Percentiles rank a stretch among this genome's conserved stretches.
Conservation (phyloP, 53 echinoderm and acorn worm genomes). For the Holothuria scabra region DNA sequence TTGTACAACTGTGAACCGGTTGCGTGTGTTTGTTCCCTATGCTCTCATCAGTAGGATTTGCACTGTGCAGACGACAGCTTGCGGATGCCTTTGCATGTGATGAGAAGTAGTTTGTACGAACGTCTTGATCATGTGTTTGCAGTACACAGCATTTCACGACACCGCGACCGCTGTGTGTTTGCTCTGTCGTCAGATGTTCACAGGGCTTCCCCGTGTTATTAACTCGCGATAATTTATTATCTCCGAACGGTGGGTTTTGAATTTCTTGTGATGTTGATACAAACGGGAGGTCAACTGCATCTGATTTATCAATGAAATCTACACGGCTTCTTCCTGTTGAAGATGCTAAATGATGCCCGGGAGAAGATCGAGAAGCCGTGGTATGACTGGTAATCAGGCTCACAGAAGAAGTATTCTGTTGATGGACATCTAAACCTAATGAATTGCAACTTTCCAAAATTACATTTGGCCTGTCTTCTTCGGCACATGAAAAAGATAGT, state of each 20-base stretch:
- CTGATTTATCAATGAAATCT: slow-evolving; percentile 41
- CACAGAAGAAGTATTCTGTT: background rate
- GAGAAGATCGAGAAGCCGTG: background rate
- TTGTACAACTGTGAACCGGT: background rate
- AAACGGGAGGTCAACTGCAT: slow-evolving; percentile 43
- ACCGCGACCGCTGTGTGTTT: slow-evolving; percentile 10
- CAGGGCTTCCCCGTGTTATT: slow-evolving; percentile 50
- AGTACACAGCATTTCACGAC: background rate
- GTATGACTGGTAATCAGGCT: background rate
- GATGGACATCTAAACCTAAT: background rate
- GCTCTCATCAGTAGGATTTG: too few relatives aligned
- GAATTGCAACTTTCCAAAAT: background rate
- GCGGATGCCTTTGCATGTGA: too few relatives aligned
- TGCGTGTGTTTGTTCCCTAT: too few relatives aligned
- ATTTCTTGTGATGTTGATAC: slow-evolving; percentile 28
- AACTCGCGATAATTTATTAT: slow-evolving; percentile 46
- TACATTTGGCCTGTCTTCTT: slow-evolving; percentile 12
- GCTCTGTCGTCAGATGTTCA: slow-evolving; percentile 33
- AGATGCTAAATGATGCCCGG: slow-evolving; percentile 1
- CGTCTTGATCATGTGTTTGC: slow-evolving; percentile 46
- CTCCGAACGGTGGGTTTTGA: slow-evolving; percentile 14
- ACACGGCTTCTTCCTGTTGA: background rate
- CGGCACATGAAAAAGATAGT: background rate
- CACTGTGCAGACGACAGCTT: too few relatives aligned
- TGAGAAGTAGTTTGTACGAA: background rate